Evolutionary conservation across 2,797 vertebrate species (phyloP).

Genomic region (Glossophaga mutica): DNA sequence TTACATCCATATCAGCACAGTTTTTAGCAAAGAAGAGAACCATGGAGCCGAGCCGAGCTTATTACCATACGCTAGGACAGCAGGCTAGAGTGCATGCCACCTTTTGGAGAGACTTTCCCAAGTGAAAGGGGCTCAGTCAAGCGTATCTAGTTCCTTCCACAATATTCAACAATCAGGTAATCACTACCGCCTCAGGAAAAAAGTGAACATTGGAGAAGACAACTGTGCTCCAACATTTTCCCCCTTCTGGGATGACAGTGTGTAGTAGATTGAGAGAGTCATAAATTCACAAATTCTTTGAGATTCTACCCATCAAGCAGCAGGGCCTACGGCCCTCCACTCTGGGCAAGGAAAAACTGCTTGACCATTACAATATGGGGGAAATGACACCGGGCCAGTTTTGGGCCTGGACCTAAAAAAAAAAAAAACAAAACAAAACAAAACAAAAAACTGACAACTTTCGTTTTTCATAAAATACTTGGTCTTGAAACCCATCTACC

Average conservation of each 20-base stretch:
- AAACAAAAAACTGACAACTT: background rate
- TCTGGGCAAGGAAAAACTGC: background rate
- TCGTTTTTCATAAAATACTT: background rate
- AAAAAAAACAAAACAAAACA: no score
- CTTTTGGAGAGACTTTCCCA: background rate
- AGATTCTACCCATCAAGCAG: background rate
- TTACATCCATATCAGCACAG: background rate
- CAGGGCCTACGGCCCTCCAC: background rate
- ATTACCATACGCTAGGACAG: background rate
- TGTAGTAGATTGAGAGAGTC: background rate
- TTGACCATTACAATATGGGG: background rate
- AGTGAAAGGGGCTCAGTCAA: background rate
- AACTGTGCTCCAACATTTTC: background rate
- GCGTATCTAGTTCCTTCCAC: background rate
- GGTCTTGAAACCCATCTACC: background rate
- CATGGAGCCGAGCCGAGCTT: background rate
- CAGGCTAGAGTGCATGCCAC: background rate
- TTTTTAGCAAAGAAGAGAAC: background rate
- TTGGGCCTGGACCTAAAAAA: background rate
- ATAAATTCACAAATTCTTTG: constrained; percentile 1
- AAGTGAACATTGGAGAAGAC: background rate
- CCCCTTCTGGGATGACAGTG: background rate
- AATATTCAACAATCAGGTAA: background rate
- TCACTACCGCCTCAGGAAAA: background rate
- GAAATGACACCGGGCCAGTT: background rate